Percentiles rank a stretch among this genome's conserved stretches.
phyloP scores from a whole-genome alignment of 2,888 invertebrate genomes.

The Melolontha melolontha region DNA sequence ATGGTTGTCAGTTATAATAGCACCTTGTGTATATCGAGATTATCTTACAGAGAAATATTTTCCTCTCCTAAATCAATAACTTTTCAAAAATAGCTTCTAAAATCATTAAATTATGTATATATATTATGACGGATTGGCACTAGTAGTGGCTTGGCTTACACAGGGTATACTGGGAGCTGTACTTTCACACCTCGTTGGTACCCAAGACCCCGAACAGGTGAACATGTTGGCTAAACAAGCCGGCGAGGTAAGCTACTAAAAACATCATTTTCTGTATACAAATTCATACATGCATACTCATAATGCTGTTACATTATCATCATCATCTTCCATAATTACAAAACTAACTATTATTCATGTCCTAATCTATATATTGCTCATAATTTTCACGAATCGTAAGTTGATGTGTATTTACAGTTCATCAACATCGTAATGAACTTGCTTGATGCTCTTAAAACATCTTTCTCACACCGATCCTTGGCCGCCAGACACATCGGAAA shows the following conservation, averaged over 20 bases:
- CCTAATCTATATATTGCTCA: not conserved
- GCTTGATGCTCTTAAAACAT: conserved; percentile 91
- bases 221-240: conserved; percentile 95
- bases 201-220: conserved; percentile 91
- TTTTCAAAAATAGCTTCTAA: conserved; percentile 25
- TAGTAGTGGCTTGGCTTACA: conserved; percentile 68
- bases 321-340: not conserved
- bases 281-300: conserved; percentile 15
- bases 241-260: conserved; percentile 84
- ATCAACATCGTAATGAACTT: conserved; percentile 93
- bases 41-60: conserved; percentile 9
- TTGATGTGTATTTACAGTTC: conserved; percentile 72
- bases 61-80: conserved; percentile 12
- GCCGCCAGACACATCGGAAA: conserved; percentile 86
- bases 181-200: conserved; percentile 90
- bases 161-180: conserved; percentile 94
- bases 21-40: not conserved
- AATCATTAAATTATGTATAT: conserved; percentile 49
- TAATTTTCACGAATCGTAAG: not conserved
- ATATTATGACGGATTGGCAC: conserved; percentile 55
- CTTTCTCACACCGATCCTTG: conserved; percentile 91
- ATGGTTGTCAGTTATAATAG: no score
- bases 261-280: not conserved
- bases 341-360: not conserved
- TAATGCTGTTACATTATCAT: not conserved